These are phyloP conservation scores for Pandemis cinnamomeana DNA, from an alignment of 2,888 invertebrate genomes.

Conservation along the genomic window DNA sequence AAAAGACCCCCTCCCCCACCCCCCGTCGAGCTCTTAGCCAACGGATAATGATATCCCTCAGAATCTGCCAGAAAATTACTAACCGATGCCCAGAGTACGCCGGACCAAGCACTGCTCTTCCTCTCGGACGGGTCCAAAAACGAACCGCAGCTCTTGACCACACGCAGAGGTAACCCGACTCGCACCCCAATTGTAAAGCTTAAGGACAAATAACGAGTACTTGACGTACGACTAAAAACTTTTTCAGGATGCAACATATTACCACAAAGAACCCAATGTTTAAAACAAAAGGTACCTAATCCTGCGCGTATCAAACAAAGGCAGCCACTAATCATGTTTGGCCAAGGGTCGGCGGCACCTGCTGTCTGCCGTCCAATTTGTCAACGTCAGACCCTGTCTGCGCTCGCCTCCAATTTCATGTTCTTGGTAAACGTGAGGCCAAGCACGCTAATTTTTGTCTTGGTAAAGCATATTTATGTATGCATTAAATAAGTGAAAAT, in stretches of 20 bases:
- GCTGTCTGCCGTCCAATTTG: conserved; percentile 49
- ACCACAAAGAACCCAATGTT: not conserved
- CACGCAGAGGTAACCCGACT: too few relatives aligned
- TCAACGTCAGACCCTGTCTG: conserved; percentile 46
- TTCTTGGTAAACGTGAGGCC: conserved; percentile 3
- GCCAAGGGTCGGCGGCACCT: conserved; percentile 54
- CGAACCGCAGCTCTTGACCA: too few relatives aligned
- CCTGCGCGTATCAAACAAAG: conserved; percentile 28
- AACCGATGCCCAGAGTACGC: too few relatives aligned
- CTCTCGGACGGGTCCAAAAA: too few relatives aligned
- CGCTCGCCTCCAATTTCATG: conserved; percentile 33
- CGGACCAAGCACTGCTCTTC: too few relatives aligned
- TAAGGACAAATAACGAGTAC: not conserved
- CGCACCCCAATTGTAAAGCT: too few relatives aligned
- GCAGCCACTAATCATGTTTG: conserved; percentile 50
- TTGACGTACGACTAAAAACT: not conserved
- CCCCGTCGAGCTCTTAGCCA: too few relatives aligned
- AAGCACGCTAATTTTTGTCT: not conserved
- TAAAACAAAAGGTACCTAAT: conserved; percentile 16
- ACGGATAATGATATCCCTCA: too few relatives aligned
- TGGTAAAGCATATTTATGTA: too few relatives aligned
- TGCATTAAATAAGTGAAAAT: too few relatives aligned
- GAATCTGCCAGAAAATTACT: too few relatives aligned
- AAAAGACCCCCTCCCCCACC: too few relatives aligned
- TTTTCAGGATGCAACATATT: not conserved